Conservation (phyloP, 2,888 invertebrate species). For the Synanthedon myopaeformis region DNA sequence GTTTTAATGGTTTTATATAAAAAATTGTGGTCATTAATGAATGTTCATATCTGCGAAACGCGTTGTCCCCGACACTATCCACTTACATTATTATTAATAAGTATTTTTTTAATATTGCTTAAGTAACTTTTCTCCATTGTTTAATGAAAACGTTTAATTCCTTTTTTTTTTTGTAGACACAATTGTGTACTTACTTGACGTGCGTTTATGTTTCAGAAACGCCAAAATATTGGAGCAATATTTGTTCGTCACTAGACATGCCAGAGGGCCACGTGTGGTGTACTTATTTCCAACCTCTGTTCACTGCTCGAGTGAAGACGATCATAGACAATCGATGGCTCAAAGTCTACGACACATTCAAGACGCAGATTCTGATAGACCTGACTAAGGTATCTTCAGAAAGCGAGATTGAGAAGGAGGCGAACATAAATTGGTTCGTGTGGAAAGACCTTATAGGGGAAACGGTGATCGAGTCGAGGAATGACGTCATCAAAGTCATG, state of each 20-base stretch:
- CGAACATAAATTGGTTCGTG: slow-evolving; percentile 77
- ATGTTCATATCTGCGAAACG: too few relatives aligned
- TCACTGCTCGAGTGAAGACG: slow-evolving; percentile 76
- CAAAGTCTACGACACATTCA: slow-evolving; percentile 46
- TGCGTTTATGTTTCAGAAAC: slow-evolving; percentile 47
- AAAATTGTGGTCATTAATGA: too few relatives aligned
- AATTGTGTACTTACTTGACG: too few relatives aligned
- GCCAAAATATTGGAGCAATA: slow-evolving; percentile 72
- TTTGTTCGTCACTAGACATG: slow-evolving; percentile 73
- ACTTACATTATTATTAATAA: too few relatives aligned
- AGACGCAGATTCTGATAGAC: slow-evolving; percentile 46
- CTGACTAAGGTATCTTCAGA: slow-evolving; percentile 53
- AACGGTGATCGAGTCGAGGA: slow-evolving; percentile 54
- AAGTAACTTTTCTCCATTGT: too few relatives aligned
- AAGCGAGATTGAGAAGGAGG: slow-evolving; percentile 63
- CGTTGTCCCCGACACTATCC: too few relatives aligned
- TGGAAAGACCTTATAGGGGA: slow-evolving; percentile 77
- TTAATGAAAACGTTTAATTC: neutral
- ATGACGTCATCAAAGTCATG: slow-evolving; percentile 58
- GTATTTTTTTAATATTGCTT: too few relatives aligned
- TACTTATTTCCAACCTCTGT: slow-evolving; percentile 77
- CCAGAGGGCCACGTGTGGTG: slow-evolving; percentile 75
- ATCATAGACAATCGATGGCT: slow-evolving; percentile 66
- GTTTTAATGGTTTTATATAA: too few relatives aligned
- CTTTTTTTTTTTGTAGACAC: too few relatives aligned